Evolutionary conservation across 2,888 invertebrate species (phyloP).

Genomic region (Eristalis pertinax): DNA sequence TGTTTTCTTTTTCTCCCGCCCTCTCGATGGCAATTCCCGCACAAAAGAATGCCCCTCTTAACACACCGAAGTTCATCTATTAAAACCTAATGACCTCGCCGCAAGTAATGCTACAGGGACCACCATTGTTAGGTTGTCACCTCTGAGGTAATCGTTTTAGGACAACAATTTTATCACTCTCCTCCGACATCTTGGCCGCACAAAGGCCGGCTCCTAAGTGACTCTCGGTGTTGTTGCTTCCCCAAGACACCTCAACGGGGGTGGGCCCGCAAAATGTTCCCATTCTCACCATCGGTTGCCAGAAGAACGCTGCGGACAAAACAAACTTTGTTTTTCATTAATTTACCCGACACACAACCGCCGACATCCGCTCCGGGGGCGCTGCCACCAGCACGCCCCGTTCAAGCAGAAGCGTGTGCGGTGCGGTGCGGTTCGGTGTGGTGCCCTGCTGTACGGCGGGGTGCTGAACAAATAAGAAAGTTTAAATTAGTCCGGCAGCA

Average conservation of each 20-base stretch:
- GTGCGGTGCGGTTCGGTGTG: neutral
- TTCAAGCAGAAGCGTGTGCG: neutral
- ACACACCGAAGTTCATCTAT: neutral
- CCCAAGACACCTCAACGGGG: constrained; percentile 16
- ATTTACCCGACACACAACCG: constrained; percentile 11
- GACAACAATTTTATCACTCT: constrained; percentile 45
- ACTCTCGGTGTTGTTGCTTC: constrained; percentile 27
- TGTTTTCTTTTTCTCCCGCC: neutral
- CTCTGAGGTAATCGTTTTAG: constrained; percentile 45
- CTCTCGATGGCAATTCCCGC: neutral
- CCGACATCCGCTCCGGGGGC: neutral
- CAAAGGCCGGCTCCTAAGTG: constrained; percentile 47
- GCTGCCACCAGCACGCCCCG: neutral
- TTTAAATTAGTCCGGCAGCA: constrained; percentile 67
- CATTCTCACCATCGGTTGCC: neutral
- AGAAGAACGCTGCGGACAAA: neutral
- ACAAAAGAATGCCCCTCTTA: constrained; percentile 2
- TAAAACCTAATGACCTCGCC: constrained; percentile 13
- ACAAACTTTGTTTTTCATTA: constrained; percentile 41
- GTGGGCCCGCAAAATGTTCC: neutral
- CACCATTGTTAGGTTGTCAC: constrained; percentile 16
- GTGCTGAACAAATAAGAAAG: constrained; percentile 54
- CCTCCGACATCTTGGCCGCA: constrained; percentile 4
- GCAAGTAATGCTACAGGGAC: neutral
- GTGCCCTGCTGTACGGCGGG: neutral